A percentile compares a stretch with the other conserved stretches of the same genome.
Evolutionary conservation across 2,888 invertebrate genomes (phyloP).

Genomic region (Plutella xylostella): DNA sequence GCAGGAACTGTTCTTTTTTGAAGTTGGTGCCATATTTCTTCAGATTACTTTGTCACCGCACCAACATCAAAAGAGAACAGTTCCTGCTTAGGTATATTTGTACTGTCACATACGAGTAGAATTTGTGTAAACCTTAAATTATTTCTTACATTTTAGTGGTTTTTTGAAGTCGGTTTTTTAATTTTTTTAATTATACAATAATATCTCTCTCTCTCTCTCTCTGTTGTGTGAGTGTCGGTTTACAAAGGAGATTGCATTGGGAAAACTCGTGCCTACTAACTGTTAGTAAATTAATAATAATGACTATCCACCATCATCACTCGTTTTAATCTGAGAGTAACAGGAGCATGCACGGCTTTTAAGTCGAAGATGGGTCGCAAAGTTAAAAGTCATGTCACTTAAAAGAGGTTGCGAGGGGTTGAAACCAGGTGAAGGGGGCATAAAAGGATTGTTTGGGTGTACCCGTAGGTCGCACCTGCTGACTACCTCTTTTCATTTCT

Average conservation of each 20-base stretch:
- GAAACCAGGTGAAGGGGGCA: slow-evolving; percentile 26
- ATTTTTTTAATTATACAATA: not conserved
- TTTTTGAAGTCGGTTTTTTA: too few species aligned
- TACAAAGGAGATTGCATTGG: not conserved
- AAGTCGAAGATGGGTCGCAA: slow-evolving; percentile 65
- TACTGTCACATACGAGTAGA: too few species aligned
- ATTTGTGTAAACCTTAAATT: too few species aligned
- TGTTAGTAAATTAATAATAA: not conserved
- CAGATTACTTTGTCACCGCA: too few species aligned
- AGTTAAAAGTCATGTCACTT: slow-evolving; percentile 69
- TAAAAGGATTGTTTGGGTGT: slow-evolving; percentile 40
- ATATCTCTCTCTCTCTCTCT: not conserved
- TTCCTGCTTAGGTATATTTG: too few species aligned
- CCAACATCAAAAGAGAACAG: too few species aligned
- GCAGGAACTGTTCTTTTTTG: too few species aligned
- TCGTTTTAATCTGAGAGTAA: not conserved
- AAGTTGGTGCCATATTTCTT: too few species aligned
- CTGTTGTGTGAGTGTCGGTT: not conserved
- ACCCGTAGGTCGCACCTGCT: slow-evolving; percentile 51
- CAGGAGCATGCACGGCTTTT: slow-evolving; percentile 24
- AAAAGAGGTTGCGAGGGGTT: slow-evolving; percentile 61
- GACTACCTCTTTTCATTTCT: slow-evolving; percentile 8
- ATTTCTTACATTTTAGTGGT: too few species aligned
- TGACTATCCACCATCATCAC: not conserved
- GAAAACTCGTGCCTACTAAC: not conserved